Percentiles rank a stretch among this genome's conserved stretches.
Conservation (phyloP, 2,888 invertebrate genomes). For the Phorcus lineatus region DNA sequence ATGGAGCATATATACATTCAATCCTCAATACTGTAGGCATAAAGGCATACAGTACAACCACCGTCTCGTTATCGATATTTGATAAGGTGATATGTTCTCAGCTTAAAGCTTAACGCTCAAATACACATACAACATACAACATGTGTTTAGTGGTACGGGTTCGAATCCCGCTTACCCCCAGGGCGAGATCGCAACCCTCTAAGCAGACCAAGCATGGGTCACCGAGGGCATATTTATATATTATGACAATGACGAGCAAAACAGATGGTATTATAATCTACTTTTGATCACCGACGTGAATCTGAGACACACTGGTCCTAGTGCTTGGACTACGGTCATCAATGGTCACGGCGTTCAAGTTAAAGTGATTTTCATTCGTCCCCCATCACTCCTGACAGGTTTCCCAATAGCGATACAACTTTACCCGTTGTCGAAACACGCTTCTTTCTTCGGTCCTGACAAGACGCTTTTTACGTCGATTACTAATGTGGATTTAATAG, state of each 20-base stretch:
- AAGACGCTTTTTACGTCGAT: no score
- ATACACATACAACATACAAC: not conserved
- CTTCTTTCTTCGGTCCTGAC: no score
- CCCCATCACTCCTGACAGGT: no score
- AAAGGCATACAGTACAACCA: not conserved
- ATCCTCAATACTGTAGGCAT: not conserved
- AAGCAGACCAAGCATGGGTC: not conserved
- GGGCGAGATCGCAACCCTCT: not conserved
- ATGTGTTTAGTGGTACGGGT: not conserved
- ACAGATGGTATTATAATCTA: not conserved
- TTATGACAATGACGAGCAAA: not conserved
- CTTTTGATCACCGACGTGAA: not conserved
- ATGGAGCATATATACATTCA: not conserved
- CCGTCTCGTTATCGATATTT: slow-evolving; percentile 3
- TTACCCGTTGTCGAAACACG: no score
- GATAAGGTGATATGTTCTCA: not conserved
- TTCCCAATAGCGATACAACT: no score
- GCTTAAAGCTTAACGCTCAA: not conserved
- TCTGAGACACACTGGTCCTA: no score
- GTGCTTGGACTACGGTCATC: no score
- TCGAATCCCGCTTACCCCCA: not conserved
- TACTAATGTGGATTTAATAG: no score
- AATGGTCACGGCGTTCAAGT: no score
- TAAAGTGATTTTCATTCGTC: no score
- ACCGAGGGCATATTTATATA: not conserved